Conservation (phyloP, 1,140 invertebrate species). For the Campoletis sonorensis region DNA sequence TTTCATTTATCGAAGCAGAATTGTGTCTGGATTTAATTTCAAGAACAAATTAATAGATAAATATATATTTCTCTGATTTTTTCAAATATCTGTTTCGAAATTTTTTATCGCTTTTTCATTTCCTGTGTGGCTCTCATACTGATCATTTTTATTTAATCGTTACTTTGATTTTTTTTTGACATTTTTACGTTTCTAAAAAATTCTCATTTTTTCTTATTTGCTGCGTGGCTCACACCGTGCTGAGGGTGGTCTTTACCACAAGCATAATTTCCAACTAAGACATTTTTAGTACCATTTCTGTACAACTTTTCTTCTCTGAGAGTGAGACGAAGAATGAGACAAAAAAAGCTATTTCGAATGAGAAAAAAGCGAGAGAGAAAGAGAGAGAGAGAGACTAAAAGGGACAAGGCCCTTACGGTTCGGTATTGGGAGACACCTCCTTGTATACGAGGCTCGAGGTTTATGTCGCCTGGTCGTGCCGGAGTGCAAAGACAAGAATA, state of each 20-base stretch:
- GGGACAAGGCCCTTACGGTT: slow-evolving; percentile 44
- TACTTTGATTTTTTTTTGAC: too few species aligned
- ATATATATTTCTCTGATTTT: too few species aligned
- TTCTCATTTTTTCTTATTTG: neutral
- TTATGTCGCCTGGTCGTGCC: slow-evolving; percentile 46
- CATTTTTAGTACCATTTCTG: slow-evolving; percentile 46
- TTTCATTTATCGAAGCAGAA: too few species aligned
- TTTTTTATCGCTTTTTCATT: too few species aligned
- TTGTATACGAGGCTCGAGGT: slow-evolving; percentile 22
- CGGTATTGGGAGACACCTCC: neutral
- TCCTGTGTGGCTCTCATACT: too few species aligned
- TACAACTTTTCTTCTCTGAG: slow-evolving; percentile 24
- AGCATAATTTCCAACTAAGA: slow-evolving; percentile 53
- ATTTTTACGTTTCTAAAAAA: too few species aligned
- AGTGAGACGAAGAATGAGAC: slow-evolving; percentile 43
- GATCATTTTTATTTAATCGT: too few species aligned
- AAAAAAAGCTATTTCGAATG: too few species aligned
- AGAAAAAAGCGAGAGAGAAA: slow-evolving; percentile 19
- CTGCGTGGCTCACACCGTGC: slow-evolving; percentile 5
- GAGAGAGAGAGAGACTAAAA: slow-evolving; percentile 27
- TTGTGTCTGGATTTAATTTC: too few species aligned
- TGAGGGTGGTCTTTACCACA: slow-evolving; percentile 50
- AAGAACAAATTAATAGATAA: too few species aligned
- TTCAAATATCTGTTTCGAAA: too few species aligned
- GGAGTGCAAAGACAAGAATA: slow-evolving; percentile 48